Evolutionary conservation across 2,888 invertebrate species (phyloP).

Genomic region (Drosophila diplacantha): DNA sequence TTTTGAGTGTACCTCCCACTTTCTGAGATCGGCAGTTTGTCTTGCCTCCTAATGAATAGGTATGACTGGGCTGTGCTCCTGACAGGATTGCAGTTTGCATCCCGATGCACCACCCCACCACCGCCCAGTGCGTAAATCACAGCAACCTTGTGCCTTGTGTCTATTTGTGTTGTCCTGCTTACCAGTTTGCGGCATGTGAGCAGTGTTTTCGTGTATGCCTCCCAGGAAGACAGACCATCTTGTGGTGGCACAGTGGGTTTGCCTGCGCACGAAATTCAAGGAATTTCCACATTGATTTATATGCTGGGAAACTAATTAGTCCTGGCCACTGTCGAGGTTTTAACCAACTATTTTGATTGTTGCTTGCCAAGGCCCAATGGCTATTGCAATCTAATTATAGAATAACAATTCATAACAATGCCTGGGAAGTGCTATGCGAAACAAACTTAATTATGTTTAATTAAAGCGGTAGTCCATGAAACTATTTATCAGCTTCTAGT

Average conservation of each 20-base stretch:
- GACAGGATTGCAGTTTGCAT: constrained; percentile 45
- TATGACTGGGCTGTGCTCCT: constrained; percentile 38
- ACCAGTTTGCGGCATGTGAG: constrained; percentile 40
- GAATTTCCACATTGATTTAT: constrained; percentile 14
- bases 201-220: constrained; percentile 14
- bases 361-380: neutral
- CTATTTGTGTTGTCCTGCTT: constrained; percentile 31
- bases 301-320: constrained; percentile 13
- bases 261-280: neutral
- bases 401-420: constrained; percentile 11
- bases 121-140: constrained; percentile 43
- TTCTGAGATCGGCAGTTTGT: constrained; percentile 40
- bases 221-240: constrained; percentile 11
- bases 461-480: neutral
- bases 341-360: constrained; percentile 25
- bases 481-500: neutral
- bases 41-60: constrained; percentile 37
- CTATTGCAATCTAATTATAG: neutral
- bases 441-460: constrained; percentile 8
- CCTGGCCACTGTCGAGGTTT: constrained; percentile 1
- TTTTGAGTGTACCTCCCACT: constrained; percentile 10
- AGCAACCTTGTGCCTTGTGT: constrained; percentile 26
- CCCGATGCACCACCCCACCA: constrained; percentile 13
- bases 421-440: neutral
- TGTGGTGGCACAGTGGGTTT: constrained; percentile 22